Conservation (phyloP, 1,140 invertebrate genomes). For the Drosophila biarmipes region DNA sequence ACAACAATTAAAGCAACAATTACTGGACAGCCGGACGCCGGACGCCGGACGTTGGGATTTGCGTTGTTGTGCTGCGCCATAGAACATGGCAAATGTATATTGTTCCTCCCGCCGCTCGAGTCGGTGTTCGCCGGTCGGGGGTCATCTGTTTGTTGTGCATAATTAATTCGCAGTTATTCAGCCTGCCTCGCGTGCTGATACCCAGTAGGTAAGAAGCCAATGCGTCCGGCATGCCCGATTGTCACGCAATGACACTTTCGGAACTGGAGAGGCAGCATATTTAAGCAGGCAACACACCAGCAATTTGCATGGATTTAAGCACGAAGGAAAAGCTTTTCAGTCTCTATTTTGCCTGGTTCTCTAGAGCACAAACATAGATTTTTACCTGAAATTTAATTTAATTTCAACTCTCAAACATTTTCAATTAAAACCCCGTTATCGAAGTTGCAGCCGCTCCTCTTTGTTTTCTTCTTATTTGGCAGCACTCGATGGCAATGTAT, state of each 20-base stretch:
- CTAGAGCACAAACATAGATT: too few species aligned
- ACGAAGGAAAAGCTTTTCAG: too few species aligned
- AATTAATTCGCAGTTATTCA: constrained; percentile 76
- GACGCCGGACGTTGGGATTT: constrained; percentile 42
- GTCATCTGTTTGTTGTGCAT: constrained; percentile 75
- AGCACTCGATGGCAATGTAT: constrained; percentile 6
- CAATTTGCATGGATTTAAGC: too few species aligned
- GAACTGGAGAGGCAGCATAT: too few species aligned
- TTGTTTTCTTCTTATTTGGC: constrained; percentile 22
- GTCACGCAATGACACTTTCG: background rate
- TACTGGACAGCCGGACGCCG: constrained; percentile 62
- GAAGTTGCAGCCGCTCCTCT: background rate
- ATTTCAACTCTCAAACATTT: too few species aligned
- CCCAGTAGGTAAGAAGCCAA: constrained; percentile 12
- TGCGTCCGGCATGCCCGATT: background rate
- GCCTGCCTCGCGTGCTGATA: constrained; percentile 46
- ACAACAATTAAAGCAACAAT: constrained; percentile 81
- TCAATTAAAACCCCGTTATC: background rate
- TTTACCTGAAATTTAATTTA: background rate
- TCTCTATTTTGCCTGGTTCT: too few species aligned
- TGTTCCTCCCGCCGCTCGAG: constrained; percentile 19
- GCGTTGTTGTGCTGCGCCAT: constrained; percentile 14
- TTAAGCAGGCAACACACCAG: too few species aligned
- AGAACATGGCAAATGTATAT: constrained; percentile 16
- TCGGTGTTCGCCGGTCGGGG: constrained; percentile 24